A percentile compares a stretch with the other conserved stretches of the same genome.
Conservation (phyloP, 2,888 invertebrate species). For the Pseudanteris insignis region DNA sequence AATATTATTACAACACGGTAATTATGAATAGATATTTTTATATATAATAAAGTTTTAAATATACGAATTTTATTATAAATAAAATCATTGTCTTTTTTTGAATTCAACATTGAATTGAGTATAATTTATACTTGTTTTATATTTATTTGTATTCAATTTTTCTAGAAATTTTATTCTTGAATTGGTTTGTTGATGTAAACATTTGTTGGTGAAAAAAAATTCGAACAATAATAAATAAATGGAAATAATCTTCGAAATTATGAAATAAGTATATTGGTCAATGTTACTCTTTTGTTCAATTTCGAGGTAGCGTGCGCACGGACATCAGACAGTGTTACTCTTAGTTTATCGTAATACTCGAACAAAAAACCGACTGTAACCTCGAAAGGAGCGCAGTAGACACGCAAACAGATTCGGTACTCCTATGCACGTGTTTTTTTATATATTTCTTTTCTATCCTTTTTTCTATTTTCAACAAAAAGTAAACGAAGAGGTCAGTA, state of each 20-base stretch:
- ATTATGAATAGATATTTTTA: too few species aligned
- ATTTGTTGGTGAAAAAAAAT: neutral
- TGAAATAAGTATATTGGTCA: slow-evolving; percentile 3
- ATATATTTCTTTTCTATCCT: neutral
- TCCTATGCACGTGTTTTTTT: slow-evolving; percentile 3
- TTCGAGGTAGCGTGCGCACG: neutral
- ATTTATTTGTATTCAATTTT: too few species aligned
- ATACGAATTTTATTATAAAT: too few species aligned
- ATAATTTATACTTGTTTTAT: too few species aligned
- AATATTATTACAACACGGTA: too few species aligned
- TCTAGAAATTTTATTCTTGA: slow-evolving; percentile 4
- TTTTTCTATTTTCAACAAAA: too few species aligned
- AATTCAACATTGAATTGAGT: too few species aligned
- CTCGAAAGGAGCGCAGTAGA: slow-evolving; percentile 2
- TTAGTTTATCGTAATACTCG: slow-evolving; percentile 7
- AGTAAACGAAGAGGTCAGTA: slow-evolving; percentile 12
- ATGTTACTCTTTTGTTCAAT: neutral
- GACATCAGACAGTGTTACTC: slow-evolving; percentile 1
- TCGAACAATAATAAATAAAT: slow-evolving; percentile 1
- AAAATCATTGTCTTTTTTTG: too few species aligned
- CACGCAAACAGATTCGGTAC: slow-evolving; percentile 8
- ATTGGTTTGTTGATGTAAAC: slow-evolving; percentile 7
- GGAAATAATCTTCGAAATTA: neutral
- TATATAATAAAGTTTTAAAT: too few species aligned
- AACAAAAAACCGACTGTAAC: neutral